Conservation (phyloP, 2,113 vertebrate species). For the Dasyurus viverrinus region DNA sequence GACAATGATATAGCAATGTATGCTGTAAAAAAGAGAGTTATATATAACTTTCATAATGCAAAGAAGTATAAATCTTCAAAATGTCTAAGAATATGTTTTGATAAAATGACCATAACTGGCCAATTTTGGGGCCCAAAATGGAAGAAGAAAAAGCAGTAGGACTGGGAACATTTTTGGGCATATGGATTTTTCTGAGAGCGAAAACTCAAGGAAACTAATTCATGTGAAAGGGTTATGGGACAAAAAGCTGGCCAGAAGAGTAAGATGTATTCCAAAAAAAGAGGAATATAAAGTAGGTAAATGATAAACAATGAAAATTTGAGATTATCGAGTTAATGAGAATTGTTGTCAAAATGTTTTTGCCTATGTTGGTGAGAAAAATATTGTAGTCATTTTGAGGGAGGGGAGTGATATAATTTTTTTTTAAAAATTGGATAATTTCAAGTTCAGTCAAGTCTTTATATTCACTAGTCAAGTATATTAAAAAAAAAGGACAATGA, state of each 20-base stretch:
- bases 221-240: constrained; percentile 9
- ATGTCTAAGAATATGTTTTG: neutral
- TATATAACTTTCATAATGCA: neutral
- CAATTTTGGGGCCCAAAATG: neutral
- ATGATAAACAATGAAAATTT: neutral
- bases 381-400: neutral
- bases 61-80: neutral
- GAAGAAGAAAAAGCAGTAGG: neutral
- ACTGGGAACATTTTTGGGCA: neutral
- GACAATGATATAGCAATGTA: too few relatives aligned
- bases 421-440: neutral
- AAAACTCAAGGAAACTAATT: neutral
- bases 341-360: constrained; percentile 13
- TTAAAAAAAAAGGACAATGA: neutral
- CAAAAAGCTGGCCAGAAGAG: neutral
- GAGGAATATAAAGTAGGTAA: neutral
- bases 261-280: constrained; percentile 3
- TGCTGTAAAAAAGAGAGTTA: neutral
- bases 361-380: too few relatives aligned
- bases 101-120: neutral
- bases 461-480: neutral
- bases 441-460: neutral
- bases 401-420: neutral
- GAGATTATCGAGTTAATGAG: neutral
- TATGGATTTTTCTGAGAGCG: constrained; percentile 11